phyloP scores from a whole-genome alignment of 2,888 invertebrate species.

The Marasmarcha lunaedactyla region DNA sequence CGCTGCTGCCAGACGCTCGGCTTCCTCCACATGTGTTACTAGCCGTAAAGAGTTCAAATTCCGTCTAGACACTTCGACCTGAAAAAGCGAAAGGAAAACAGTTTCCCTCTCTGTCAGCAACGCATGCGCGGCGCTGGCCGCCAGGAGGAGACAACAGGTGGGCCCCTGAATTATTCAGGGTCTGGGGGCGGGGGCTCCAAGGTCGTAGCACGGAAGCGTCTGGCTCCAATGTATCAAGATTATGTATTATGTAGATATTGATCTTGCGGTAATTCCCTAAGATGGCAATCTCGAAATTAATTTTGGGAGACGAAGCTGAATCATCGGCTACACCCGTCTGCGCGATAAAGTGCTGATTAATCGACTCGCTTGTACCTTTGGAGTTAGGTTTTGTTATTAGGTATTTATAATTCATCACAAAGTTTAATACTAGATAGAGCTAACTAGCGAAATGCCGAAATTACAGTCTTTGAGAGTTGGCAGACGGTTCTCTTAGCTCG shows the following conservation, averaged over 20 bases:
- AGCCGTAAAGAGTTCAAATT: constrained; percentile 56
- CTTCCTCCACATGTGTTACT: no score
- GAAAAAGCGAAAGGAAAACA: constrained; percentile 37
- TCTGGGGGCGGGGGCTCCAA: constrained; percentile 34
- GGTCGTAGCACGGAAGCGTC: constrained; percentile 66
- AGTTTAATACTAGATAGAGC: no score
- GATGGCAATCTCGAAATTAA: constrained; percentile 5
- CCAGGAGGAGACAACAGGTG: constrained; percentile 50
- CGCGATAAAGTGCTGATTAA: no score
- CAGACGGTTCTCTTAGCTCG: no score
- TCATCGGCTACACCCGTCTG: no score
- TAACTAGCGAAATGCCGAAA: no score
- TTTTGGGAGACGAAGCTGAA: neutral
- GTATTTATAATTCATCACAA: no score
- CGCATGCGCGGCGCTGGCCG: constrained; percentile 45
- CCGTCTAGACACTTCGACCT: constrained; percentile 68
- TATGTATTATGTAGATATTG: constrained; percentile 51
- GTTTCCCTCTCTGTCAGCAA: constrained; percentile 40
- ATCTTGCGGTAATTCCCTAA: constrained; percentile 28
- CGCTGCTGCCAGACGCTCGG: no score
- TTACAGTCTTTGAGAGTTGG: no score
- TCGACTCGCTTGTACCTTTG: no score
- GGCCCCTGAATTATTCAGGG: constrained; percentile 32
- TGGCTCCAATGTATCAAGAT: constrained; percentile 50
- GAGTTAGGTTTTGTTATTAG: no score